Percentiles rank a stretch among this genome's conserved stretches.
Conservation (phyloP, 2,113 vertebrate species). For the Aspiorhynchus laticeps region DNA sequence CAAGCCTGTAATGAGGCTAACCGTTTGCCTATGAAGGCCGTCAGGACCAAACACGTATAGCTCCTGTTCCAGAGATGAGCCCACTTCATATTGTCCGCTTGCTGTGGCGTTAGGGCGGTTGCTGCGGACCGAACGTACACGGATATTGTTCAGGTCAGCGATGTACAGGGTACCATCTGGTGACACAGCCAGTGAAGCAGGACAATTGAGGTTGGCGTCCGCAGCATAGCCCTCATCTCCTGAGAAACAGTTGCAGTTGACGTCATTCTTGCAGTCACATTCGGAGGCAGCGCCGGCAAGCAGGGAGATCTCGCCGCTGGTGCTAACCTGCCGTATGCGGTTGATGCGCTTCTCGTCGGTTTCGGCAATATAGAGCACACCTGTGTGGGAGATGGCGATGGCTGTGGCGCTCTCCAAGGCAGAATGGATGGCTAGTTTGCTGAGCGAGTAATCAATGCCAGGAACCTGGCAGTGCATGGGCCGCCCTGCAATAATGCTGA, state of each 20-base stretch:
- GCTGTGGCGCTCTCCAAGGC: constrained; percentile 88
- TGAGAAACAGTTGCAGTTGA: constrained; percentile 89
- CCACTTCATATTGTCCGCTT: constrained; percentile 83
- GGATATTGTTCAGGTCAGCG: constrained; percentile 89
- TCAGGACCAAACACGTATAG: constrained; percentile 86
- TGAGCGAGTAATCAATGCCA: constrained; percentile 90
- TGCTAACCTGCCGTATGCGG: constrained; percentile 88
- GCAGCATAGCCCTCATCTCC: constrained; percentile 89
- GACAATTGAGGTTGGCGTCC: constrained; percentile 85
- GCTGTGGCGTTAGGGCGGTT: constrained; percentile 82
- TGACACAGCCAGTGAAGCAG: constrained; percentile 85
- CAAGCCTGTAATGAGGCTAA: constrained; percentile 87
- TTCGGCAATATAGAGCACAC: constrained; percentile 89
- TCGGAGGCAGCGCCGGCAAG: constrained; percentile 86
- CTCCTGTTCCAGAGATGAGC: constrained; percentile 86
- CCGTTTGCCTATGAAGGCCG: constrained; percentile 85
- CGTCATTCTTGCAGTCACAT: constrained; percentile 91
- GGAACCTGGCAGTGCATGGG: constrained; percentile 93
- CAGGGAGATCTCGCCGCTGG: constrained; percentile 88
- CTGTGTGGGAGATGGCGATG: constrained; percentile 86
- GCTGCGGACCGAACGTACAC: constrained; percentile 83
- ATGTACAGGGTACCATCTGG: constrained; percentile 89
- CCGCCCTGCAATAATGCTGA: constrained; percentile 89
- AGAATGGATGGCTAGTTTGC: constrained; percentile 89
- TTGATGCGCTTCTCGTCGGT: constrained; percentile 93